Evolutionary conservation across 2,888 invertebrate genomes (phyloP), one percentile per base, ranked within the genome.

Genomic region (Pterobdella sp.): DNA sequence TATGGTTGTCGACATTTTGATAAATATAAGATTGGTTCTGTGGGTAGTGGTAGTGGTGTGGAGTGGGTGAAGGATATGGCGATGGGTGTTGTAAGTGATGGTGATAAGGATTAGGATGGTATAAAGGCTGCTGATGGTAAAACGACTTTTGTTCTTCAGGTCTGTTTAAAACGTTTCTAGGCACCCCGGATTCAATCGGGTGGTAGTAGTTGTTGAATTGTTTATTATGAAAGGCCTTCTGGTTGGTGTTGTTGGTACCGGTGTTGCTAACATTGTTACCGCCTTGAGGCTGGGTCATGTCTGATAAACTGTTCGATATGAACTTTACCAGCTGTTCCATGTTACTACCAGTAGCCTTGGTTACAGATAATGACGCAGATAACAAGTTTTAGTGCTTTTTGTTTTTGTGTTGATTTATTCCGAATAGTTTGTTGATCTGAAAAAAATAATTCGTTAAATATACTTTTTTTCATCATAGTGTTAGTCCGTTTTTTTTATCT

Each of bases 271-370:
- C 14, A 49, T 49, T 18, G n/a, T 49, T 49, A 14, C n/a, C n/a
- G 14, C 52, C 52, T n/a, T 14, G 10, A 7, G 68, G 26, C 29
- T 60, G 56, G 34, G 69, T 73, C 73, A 73, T 73, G 63, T 73
- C 73, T 22, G 73, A 68, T 3, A 73, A 32, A 49, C 73, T 73
- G 69, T 68, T 68, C n/a, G 73, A 73, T n/a, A 73, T 73, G 69
- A 73, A 73, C 64, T 73, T 68, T 42, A 73, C 68, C 73, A 73
- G 29, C 69, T 73, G 69, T 31, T 73, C 73, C 73, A 73, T 73
- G 2, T n/a, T 71, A 31, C 7, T 63, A n/a, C n/a, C n/a, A n/a
- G n/a, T n/a, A n/a, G n/a, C n/a, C n/a, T n/a, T n/a, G n/a, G n/a
- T n/a, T n/a, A n/a, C n/a, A n/a, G n/a, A n/a, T n/a, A n/a, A n/a